Percentiles rank a stretch among this genome's conserved stretches.
These are phyloP conservation scores for Ischnura elegans DNA, from an alignment of 2,888 invertebrate species.

Conservation along the genomic window DNA sequence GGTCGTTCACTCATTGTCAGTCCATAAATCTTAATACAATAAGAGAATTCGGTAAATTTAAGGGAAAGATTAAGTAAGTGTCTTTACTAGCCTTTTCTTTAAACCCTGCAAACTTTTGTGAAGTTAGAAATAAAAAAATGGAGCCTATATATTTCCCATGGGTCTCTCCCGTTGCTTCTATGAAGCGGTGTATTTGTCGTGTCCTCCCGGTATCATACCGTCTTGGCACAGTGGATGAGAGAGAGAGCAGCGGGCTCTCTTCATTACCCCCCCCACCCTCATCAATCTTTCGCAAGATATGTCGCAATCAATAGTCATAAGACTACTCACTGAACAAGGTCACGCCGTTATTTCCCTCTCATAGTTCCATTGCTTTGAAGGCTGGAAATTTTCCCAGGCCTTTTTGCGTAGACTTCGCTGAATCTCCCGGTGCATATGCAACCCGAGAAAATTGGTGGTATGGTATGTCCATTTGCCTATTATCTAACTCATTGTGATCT, in stretches of 20 bases:
- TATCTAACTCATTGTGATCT: not conserved
- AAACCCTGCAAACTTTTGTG: too few species aligned
- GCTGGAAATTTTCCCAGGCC: not conserved
- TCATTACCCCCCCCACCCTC: not conserved
- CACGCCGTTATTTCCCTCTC: not conserved
- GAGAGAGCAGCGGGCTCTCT: not conserved
- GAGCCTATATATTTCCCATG: too few species aligned
- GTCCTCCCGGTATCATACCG: too few species aligned
- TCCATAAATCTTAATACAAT: too few species aligned
- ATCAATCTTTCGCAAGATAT: not conserved
- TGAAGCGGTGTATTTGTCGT: too few species aligned
- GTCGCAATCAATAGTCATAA: constrained; percentile 19
- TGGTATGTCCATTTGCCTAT: not conserved
- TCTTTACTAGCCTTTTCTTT: too few species aligned
- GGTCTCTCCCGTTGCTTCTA: too few species aligned
- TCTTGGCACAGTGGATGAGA: not conserved
- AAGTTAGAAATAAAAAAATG: too few species aligned
- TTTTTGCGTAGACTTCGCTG: not conserved
- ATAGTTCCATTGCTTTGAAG: not conserved
- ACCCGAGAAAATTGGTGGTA: not conserved
- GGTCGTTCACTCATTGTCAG: too few species aligned
- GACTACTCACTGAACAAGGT: not conserved
- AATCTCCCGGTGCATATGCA: not conserved
- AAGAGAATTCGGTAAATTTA: too few species aligned
- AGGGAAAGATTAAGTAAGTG: too few species aligned